Base-by-base conservation (phyloP, 2,113 vertebrate genomes). In the Machaerirhynchus nigripectus region DNA sequence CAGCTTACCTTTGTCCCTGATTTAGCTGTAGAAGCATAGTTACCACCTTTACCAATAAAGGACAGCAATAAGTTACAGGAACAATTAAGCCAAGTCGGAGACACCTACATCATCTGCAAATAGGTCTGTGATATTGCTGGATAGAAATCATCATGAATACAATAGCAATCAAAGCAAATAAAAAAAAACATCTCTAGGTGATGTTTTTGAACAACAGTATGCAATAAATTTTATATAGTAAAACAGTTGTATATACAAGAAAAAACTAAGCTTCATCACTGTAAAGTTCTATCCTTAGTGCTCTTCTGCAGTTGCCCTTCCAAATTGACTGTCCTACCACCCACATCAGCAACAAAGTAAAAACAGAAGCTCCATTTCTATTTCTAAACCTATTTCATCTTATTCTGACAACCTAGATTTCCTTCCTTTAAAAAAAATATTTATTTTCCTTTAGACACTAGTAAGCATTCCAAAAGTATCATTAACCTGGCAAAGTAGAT, bases 341-440 rank as follows among this genome's bases (percentile, higher is more conserved):
- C 20, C 13, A 31, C 9, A 61, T 23, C 30, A 80, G 35, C 46
- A 85, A 56, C 60, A 78, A 67, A 22, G 61, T 78, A 59, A 95
- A 91, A 95, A n/a, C 33, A 96, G 52, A 84, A 73, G 10, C 53
- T 75, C 31, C 17, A 44, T 68, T 88, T 77, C 76, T 17, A 42
- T 91, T 95, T 89, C 57, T 91, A 53, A 94, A 92, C 14, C 35
- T 70, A 35, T 39, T 8, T 71, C 20, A 42, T 78, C 11, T 49
- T 92, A 70, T 57, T 90, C 61, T 86, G 67, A 93, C 46, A 94
- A 92, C 46, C 50, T 76, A 83, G 52, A 87, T 97, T 96, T 92
- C 97, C 65, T 91, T 89, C 31, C 67, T 91, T 95, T 77, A 90
- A 94, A 95, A 96, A 78, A 39, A 89, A 31, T 52, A 47, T 14